Evolutionary conservation across 2,113 vertebrate genomes (phyloP).

Genomic region (Bubo bubo): DNA sequence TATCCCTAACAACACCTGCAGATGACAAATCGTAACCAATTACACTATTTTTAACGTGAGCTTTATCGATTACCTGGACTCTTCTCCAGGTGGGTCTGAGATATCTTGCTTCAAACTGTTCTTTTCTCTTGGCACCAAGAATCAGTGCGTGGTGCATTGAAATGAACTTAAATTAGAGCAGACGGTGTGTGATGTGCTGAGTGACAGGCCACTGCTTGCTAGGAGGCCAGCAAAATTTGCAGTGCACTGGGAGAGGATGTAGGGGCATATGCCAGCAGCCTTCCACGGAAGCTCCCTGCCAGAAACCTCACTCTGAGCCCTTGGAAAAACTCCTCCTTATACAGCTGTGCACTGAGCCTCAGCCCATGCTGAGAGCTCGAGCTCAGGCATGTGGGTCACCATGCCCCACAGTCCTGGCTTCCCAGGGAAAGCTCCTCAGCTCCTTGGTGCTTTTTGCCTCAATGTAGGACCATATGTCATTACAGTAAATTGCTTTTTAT

Average conservation of each 20-base stretch:
- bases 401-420: not conserved
- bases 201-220: not conserved
- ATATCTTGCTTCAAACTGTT: not conserved
- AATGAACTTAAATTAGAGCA: not conserved
- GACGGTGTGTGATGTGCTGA: not conserved
- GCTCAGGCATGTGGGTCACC: not conserved
- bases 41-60: not conserved
- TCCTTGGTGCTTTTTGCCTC: not conserved
- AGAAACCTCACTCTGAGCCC: not conserved
- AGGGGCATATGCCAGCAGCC: not conserved
- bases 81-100: not conserved
- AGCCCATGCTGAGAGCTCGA: not conserved
- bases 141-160: not conserved
- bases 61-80: not conserved
- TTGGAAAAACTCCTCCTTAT: not conserved
- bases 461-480: not conserved
- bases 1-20: not conserved
- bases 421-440: not conserved
- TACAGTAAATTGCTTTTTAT: not conserved
- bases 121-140: not conserved
- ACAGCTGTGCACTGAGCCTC: rapidly evolving
- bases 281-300: not conserved
- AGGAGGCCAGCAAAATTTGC: not conserved
- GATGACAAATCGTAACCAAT: not conserved
- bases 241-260: not conserved